These are phyloP conservation scores for Silurus glanis DNA, from an alignment of 2,113 vertebrate species.

Conservation along the genomic window DNA sequence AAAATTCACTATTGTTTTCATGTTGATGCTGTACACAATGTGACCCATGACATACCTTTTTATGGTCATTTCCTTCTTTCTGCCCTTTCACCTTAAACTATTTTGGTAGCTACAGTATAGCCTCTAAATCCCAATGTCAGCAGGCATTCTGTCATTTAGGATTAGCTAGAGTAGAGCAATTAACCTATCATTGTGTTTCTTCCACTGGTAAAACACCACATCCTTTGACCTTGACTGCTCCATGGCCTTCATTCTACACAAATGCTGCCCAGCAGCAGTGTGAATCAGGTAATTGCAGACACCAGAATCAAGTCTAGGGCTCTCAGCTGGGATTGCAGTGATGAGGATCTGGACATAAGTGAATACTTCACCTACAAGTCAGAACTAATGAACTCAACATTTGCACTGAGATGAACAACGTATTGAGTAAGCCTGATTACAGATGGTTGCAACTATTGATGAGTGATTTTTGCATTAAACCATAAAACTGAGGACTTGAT, in stretches of 20 bases:
- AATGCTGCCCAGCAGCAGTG: slow-evolving; percentile 7
- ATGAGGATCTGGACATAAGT: slow-evolving; percentile 18
- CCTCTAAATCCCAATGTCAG: slow-evolving; percentile 34
- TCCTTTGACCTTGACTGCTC: slow-evolving; percentile 36
- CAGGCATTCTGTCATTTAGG: slow-evolving; percentile 25
- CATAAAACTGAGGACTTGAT: slow-evolving; percentile 29
- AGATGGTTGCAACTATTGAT: not conserved
- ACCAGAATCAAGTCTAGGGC: slow-evolving; percentile 19
- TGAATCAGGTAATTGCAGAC: slow-evolving; percentile 25
- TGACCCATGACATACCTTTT: not conserved
- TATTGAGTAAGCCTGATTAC: not conserved
- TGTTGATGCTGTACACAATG: not conserved
- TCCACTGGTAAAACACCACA: not conserved
- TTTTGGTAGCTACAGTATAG: not conserved
- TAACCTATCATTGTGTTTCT: slow-evolving; percentile 16
- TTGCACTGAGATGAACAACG: not conserved
- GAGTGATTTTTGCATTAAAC: not conserved
- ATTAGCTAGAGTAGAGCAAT: slow-evolving; percentile 27
- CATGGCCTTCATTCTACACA: not conserved
- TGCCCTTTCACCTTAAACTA: slow-evolving; percentile 6
- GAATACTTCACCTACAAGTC: not conserved
- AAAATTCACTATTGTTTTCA: no score
- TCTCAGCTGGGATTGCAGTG: slow-evolving; percentile 15
- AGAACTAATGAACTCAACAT: not conserved
- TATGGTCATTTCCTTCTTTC: not conserved